Conservation (phyloP, 1,140 invertebrate genomes). For the Drosophila ironensis region DNA sequence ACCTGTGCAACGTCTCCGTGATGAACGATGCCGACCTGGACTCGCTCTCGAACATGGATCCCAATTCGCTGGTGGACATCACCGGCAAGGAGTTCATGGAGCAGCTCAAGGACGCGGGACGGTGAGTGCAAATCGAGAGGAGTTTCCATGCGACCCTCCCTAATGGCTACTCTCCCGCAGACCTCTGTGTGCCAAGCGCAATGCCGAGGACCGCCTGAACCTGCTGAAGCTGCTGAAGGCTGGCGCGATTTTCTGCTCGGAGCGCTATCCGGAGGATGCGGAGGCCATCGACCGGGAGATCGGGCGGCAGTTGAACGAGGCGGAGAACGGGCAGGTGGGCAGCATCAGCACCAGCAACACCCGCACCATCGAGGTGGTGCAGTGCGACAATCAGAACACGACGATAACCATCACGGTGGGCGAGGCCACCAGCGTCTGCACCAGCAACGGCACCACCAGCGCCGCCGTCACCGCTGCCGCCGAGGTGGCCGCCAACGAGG, state of each 20-base stretch:
- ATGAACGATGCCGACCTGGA: constrained; percentile 90
- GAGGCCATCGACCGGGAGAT: constrained; percentile 79
- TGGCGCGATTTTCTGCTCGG: constrained; percentile 78
- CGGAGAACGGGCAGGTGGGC: constrained; percentile 53
- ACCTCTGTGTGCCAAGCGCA: constrained; percentile 89
- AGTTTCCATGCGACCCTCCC: background rate
- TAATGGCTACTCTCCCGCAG: constrained; percentile 65
- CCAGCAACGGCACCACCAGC: constrained; percentile 14
- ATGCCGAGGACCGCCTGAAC: constrained; percentile 92
- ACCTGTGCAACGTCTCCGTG: constrained; percentile 91
- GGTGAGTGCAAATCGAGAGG: constrained; percentile 82
- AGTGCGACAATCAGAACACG: constrained; percentile 74
- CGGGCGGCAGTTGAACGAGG: constrained; percentile 68
- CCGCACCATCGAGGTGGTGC: constrained; percentile 77
- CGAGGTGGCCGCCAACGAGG: constrained; percentile 53
- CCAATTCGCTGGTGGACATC: constrained; percentile 90
- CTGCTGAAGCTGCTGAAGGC: constrained; percentile 84
- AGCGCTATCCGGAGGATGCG: constrained; percentile 79
- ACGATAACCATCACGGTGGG: constrained; percentile 70
- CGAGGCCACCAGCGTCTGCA: constrained; percentile 42
- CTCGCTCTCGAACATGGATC: constrained; percentile 92
- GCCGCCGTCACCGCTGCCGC: constrained; percentile 12
- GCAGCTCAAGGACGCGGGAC: constrained; percentile 91
- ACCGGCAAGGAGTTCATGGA: constrained; percentile 91
- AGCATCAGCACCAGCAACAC: constrained; percentile 48